Percentiles rank a stretch among this genome's conserved stretches.
Conservation (phyloP, 1,140 invertebrate genomes). For the Leptoteleia sp. region DNA sequence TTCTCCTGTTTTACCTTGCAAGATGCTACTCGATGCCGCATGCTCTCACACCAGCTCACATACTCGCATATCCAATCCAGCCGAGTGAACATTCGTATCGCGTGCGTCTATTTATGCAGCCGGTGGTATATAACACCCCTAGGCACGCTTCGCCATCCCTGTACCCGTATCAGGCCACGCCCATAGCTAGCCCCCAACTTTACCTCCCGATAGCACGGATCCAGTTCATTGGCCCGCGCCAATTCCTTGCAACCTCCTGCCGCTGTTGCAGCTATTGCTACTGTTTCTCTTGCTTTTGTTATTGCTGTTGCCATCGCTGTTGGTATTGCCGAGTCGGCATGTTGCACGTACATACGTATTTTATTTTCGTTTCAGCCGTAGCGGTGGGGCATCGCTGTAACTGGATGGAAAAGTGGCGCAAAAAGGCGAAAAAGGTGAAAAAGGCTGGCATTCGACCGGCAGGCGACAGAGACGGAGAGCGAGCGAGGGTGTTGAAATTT, state of each 20-base stretch:
- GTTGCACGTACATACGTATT: conserved; percentile 28
- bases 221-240: conserved; percentile 79
- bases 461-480: conserved; percentile 18
- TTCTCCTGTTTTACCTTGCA: conserved; percentile 25
- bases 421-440: conserved; percentile 28
- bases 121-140: conserved; percentile 80
- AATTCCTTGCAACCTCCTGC: conserved; percentile 75
- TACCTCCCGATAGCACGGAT: conserved; percentile 65
- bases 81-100: conserved; percentile 58
- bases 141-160: conserved; percentile 73
- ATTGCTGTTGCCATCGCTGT: conserved; percentile 57
- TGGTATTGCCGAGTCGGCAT: conserved; percentile 32
- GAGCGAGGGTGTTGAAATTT: conserved; percentile 76
- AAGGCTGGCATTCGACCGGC: conserved; percentile 22
- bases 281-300: conserved; percentile 68
- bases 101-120: conserved; percentile 79
- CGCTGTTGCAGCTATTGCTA: conserved; percentile 54
- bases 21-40: conserved; percentile 35
- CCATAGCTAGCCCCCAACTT: conserved; percentile 73
- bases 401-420: conserved; percentile 36
- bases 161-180: conserved; percentile 67
- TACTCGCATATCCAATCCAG: conserved; percentile 42
- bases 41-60: conserved; percentile 34
- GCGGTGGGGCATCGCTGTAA: conserved; percentile 23
- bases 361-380: conserved; percentile 35